Conservation (phyloP, 1,140 invertebrate species). For the Stegodyphus dumicola region DNA sequence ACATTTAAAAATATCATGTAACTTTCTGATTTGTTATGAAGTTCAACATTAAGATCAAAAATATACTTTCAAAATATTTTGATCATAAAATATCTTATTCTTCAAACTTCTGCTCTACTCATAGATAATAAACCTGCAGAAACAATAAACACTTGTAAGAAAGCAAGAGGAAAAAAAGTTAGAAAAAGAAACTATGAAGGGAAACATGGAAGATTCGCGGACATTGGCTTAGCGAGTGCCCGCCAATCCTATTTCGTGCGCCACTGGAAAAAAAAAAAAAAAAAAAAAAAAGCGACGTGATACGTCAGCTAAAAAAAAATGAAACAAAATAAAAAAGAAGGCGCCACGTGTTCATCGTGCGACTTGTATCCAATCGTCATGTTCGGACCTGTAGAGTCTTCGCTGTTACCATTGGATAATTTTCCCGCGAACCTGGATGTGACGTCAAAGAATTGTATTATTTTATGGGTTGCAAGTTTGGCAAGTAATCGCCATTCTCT, state of each 20-base stretch:
- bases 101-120: too few relatives aligned
- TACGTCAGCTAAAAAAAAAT: background rate
- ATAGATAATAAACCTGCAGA: too few relatives aligned
- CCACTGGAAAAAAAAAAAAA: conserved; percentile 15
- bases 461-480: background rate
- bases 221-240: conserved; percentile 8
- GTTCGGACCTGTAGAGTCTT: conserved; percentile 20
- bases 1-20: too few relatives aligned
- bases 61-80: too few relatives aligned
- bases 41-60: too few relatives aligned
- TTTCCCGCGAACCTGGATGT: conserved; percentile 35
- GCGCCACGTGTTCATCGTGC: conserved; percentile 36
- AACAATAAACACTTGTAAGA: too few relatives aligned
- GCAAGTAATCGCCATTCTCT: background rate
- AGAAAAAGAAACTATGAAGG: too few relatives aligned
- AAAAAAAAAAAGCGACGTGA: conserved; percentile 9
- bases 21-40: too few relatives aligned
- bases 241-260: conserved; percentile 5
- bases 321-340: conserved; percentile 14
- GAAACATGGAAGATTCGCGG: background rate
- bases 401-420: conserved; percentile 12
- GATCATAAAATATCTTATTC: too few relatives aligned
- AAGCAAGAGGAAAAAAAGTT: too few relatives aligned
- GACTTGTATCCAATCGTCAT: conserved; percentile 5
- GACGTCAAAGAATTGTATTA: conserved; percentile 5